Evolutionary conservation across 2,888 invertebrate species (phyloP).

Genomic region (Apamea crenata): DNA sequence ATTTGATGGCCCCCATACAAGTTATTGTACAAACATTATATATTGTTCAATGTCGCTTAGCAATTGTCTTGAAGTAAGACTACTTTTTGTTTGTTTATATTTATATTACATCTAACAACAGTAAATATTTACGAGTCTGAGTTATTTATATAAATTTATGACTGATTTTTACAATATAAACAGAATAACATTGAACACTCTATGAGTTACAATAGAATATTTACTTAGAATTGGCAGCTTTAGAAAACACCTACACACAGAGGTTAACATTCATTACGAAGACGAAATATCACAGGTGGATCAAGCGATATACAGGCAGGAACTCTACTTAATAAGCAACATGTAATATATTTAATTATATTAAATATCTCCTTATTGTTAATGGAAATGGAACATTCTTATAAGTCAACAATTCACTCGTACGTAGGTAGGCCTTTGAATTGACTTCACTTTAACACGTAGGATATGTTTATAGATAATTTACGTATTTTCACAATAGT

Average conservation of each 20-base stretch:
- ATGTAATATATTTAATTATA: conserved; percentile 73
- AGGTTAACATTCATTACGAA: conserved; percentile 79
- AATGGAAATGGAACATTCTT: conserved; percentile 72
- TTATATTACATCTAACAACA: conserved; percentile 55
- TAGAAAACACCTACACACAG: conserved; percentile 75
- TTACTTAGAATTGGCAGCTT: conserved; percentile 80
- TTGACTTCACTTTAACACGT: conserved; percentile 84
- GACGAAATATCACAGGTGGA: conserved; percentile 88
- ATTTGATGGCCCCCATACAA: conserved; percentile 89
- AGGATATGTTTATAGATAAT: conserved; percentile 80
- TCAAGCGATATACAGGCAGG: conserved; percentile 88
- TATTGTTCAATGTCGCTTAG: conserved; percentile 48
- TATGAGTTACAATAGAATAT: conserved; percentile 75
- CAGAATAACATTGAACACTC: conserved; percentile 78
- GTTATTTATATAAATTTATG: conserved; percentile 49
- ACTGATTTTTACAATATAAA: conserved; percentile 70
- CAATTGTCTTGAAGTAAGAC: conserved; percentile 34
- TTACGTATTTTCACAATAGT: conserved; percentile 78
- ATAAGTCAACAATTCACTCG: conserved; percentile 80
- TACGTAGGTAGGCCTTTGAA: conserved; percentile 82
- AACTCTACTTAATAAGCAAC: conserved; percentile 83
- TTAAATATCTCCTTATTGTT: conserved; percentile 70
- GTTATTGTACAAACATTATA: conserved; percentile 74
- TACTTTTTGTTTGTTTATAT: conserved; percentile 57
- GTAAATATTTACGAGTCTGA: conserved; percentile 69